Base-by-base conservation (phyloP, 2,797 vertebrate genomes). In the Muraenolepis orangiensis region DNA sequence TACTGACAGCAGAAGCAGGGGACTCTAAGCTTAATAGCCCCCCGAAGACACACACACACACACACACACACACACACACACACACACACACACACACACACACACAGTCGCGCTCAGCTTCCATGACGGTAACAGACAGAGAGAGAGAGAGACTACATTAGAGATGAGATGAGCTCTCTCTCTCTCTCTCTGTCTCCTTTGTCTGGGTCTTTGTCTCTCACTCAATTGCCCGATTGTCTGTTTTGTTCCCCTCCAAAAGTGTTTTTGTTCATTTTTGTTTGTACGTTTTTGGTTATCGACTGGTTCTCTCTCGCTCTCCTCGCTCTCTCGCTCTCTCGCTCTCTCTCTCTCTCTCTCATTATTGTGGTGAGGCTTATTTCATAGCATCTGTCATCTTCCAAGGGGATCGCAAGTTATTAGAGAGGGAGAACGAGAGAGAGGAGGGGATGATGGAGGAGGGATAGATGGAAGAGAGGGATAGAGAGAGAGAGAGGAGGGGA, bases 31-130 rank as follows among this genome's bases (percentile, higher is more conserved):
- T 68, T 85, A 87, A 90, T 81, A 76, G 79, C 74, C 42, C 67
- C 85, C 89, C 69, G 78, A 81, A 86, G 86, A 81, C 78, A 85
- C 83, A 84, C 82, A 36, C 40, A 20, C 13, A 67, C 82, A 78
- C 69, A 78, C 79, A 78, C 82, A 46, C 30, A 80, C 85, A 23
- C 13, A 67, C 82, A 78, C 69, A 80, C 78, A 79, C 82, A 61
- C 30, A 80, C 85, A 78, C 69, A 78, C 79, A 78, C 82, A 46
- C 30, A 80, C 85, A 23, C 13, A 67, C 82, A 78, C 69, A 80
- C 78, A 79, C 82, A 61, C 30, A 80, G 61, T 71, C 2, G 34
- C 76, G 73, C 73, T 74, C 28, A 72, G 74, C 76, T 76, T 81
- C 40, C 32, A 72, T 72, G 26, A 23, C 14, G 34, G 20, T n/a